These are phyloP conservation scores for Cygnus atratus DNA, from an alignment of 2,113 vertebrate genomes.

Conservation along the genomic window DNA sequence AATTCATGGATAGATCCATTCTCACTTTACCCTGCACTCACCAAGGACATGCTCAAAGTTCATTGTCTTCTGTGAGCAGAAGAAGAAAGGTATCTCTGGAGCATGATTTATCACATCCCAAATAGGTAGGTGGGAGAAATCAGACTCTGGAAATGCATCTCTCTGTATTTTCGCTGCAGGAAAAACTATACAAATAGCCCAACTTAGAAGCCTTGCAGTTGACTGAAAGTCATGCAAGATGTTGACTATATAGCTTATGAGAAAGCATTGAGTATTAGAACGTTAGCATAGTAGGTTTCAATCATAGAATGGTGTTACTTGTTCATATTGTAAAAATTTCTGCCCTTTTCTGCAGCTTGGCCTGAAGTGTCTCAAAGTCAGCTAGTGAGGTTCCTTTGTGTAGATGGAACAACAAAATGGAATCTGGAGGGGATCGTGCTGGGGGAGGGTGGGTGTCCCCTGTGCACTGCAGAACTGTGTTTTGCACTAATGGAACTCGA, in stretches of 20 bases:
- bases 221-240: neutral
- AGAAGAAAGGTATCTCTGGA: neutral
- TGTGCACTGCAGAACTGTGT: neutral
- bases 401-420: neutral
- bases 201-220: neutral
- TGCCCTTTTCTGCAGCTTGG: neutral
- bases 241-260: neutral
- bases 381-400: neutral
- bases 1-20: neutral
- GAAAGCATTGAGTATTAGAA: neutral
- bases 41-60: neutral
- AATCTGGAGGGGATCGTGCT: accelerated
- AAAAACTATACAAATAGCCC: neutral
- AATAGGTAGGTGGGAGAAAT: neutral
- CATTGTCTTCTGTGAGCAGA: neutral
- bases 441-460: neutral
- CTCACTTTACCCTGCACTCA: neutral
- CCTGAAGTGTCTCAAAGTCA: neutral
- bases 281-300: neutral
- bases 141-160: neutral
- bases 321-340: neutral
- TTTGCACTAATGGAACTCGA: neutral
- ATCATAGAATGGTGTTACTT: neutral
- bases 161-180: neutral
- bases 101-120: neutral